These are phyloP conservation scores for Drosophila paracracens DNA, from an alignment of 2,888 invertebrate genomes.

Conservation along the genomic window DNA sequence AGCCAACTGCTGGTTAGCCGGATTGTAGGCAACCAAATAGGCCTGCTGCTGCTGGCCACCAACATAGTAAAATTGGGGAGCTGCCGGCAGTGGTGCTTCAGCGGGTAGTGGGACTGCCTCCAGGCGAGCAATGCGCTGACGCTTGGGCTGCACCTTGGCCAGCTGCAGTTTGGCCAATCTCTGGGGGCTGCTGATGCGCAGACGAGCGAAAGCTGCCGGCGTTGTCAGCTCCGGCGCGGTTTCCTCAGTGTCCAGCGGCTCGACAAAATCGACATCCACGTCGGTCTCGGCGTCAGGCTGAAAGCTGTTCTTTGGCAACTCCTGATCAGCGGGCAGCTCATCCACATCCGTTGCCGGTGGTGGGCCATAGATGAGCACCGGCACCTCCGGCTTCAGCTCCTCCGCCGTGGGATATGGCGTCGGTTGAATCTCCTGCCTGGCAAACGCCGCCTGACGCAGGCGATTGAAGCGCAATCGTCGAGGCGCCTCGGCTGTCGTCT, in stretches of 20 bases:
- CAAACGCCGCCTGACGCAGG: conserved; percentile 54
- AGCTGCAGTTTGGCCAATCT: conserved; percentile 58
- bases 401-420: conserved; percentile 79
- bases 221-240: conserved; percentile 37
- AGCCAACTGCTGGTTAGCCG: conserved; percentile 62
- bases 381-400: conserved; percentile 77
- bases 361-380: conserved; percentile 75
- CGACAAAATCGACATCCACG: conserved; percentile 52
- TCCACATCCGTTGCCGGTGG: conserved; percentile 64
- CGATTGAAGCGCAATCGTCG: conserved; percentile 48
- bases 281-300: conserved; percentile 57
- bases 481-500: conserved; percentile 48
- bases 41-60: conserved; percentile 70
- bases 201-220: conserved; percentile 52
- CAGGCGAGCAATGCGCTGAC: conserved; percentile 65
- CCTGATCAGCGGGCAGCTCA: conserved; percentile 58
- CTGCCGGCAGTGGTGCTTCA: conserved; percentile 37
- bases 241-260: conserved; percentile 53
- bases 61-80: conserved; percentile 67
- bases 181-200: conserved; percentile 58
- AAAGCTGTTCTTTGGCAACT: conserved; percentile 45
- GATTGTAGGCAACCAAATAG: conserved; percentile 64
- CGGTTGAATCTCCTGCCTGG: conserved; percentile 66
- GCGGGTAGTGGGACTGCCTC: conserved; percentile 54
- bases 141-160: conserved; percentile 43